Evolutionary conservation across 2,113 vertebrate genomes (phyloP), one percentile per base, ranked within the genome.

Genomic region (Atrichornis clamosus): DNA sequence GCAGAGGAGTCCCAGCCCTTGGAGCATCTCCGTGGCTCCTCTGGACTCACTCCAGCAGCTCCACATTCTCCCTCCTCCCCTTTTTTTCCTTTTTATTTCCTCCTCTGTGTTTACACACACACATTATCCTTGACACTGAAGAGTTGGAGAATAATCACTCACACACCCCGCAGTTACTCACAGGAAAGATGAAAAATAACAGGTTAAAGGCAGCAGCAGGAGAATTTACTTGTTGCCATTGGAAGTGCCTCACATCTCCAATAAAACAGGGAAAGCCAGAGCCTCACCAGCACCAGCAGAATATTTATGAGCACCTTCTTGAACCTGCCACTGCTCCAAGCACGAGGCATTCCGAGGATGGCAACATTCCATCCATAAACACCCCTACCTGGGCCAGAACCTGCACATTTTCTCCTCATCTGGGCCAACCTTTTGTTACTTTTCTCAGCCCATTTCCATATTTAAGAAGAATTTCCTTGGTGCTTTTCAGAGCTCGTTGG

Each of bases 341-440:
- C 4, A 0, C 0, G 0, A 33, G 58, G 18, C n/a, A 17, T 30
- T 58, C 56, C 41, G 63, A n/a, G 8, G 3, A 27, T 26, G n/a
- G 49, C 37, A 84, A 58, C 24, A 23, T 15, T 8, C 44, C 26
- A 8, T 12, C 65, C 33, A 20, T 32, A 41, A 56, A 28, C 30
- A 35, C 42, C 17, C 60, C 11, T 37, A 62, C 74, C 28, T 3
- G 13, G 14, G 13, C 58, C 41, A 11, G 1, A 60, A 59, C 24
- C 24, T 50, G 12, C 4, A 19, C 1, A 0, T 50, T 58, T 69
- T 62, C 49, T 47, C 46, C 44, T 47, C 11, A 39, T 39, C 50
- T 52, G 44, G 44, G 27, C 52, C 32, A 70, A 26, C 8, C 20
- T 26, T 30, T 28, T 37, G 12, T 50, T 24, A 21, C 6, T 19